Evolutionary conservation across 2,797 vertebrate species (phyloP).

Genomic region (Eulemur mongoz): DNA sequence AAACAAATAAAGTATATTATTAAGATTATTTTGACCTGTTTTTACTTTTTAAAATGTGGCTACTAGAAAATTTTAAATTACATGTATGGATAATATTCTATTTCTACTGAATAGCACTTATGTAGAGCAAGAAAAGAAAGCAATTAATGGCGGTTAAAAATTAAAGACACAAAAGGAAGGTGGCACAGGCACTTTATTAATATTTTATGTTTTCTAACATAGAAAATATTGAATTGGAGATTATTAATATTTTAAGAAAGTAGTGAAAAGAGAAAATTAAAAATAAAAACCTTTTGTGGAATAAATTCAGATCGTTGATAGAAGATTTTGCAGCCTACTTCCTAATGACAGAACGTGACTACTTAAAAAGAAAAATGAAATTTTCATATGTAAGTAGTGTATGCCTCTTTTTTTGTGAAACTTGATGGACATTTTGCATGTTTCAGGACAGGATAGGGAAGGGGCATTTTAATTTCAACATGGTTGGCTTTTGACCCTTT

Average conservation of each 20-base stretch:
- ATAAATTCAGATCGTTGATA: conserved; percentile 30
- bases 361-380: neutral
- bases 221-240: neutral
- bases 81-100: neutral
- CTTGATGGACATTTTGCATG: neutral
- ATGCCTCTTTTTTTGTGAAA: neutral
- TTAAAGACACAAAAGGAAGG: neutral
- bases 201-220: conserved; percentile 20
- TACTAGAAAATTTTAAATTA: neutral
- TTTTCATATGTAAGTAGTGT: neutral
- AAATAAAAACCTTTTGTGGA: neutral
- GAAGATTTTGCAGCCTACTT: neutral
- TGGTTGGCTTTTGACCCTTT: neutral
- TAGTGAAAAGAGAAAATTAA: conserved; percentile 27
- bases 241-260: conserved; percentile 22
- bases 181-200: neutral
- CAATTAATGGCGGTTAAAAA: neutral
- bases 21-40: neutral
- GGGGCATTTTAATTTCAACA: neutral
- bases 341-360: neutral
- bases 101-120: neutral
- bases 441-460: neutral
- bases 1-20: conserved; percentile 10
- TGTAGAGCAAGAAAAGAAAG: neutral
- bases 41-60: neutral